Conservation (phyloP, 2,113 vertebrate species). For the Ochotona princeps region DNA sequence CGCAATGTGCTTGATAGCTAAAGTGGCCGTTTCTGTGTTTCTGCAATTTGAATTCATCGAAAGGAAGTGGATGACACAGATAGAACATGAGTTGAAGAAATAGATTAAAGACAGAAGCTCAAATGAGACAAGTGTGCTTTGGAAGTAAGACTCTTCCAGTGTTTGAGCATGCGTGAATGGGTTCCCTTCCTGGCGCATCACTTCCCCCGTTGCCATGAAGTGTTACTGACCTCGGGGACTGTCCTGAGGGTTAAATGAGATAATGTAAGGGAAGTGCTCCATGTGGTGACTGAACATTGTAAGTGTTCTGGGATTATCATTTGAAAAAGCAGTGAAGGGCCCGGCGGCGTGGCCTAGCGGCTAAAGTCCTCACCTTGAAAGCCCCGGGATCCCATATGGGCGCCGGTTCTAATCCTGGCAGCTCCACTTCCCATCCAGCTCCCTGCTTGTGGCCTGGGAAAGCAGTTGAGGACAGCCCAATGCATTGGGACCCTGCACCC, state of each 20-base stretch:
- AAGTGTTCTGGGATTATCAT: no score
- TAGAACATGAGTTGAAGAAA: background rate
- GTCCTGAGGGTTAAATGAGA: background rate
- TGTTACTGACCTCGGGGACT: background rate
- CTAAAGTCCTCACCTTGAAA: no score
- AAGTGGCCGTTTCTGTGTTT: constrained; percentile 12
- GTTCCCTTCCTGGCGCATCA: background rate
- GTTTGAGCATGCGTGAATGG: background rate
- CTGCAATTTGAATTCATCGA: background rate
- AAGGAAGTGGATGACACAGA: background rate
- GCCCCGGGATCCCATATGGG: no score
- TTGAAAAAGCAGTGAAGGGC: background rate
- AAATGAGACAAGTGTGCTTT: background rate
- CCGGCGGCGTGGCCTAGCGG: no score
- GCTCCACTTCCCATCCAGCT: no score
- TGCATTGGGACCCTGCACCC: no score
- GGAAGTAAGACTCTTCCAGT: background rate
- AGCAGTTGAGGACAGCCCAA: no score
- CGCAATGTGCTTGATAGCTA: background rate
- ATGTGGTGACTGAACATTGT: no score
- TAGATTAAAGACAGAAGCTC: background rate
- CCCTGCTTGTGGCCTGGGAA: no score
- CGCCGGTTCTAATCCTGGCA: no score
- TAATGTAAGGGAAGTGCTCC: background rate
- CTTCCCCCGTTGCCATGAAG: background rate